Conservation (phyloP, 1,140 invertebrate species). For the Tetragnatha versicolor region DNA sequence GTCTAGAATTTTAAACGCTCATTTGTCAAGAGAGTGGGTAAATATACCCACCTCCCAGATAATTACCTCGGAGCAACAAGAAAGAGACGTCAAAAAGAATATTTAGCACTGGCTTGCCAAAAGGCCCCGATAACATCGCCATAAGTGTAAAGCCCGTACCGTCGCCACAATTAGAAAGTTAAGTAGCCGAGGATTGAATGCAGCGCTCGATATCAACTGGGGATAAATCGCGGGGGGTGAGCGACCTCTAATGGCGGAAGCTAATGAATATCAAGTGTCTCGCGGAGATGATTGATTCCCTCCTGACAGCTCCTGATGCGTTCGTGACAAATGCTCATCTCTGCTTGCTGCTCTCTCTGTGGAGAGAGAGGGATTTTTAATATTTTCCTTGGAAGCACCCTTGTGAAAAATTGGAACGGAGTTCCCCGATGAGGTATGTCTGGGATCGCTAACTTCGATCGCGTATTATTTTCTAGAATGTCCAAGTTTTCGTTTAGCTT, state of each 20-base stretch:
- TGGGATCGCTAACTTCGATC: no score
- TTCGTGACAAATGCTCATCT: conserved; percentile 6
- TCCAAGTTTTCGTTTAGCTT: no score
- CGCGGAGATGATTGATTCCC: conserved; percentile 12
- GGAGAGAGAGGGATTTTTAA: no score
- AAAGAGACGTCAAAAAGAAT: conserved; percentile 36
- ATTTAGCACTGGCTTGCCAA: conserved; percentile 43
- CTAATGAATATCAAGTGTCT: conserved; percentile 10
- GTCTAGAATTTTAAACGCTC: conserved; percentile 43
- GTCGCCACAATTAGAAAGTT: conserved; percentile 41
- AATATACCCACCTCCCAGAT: conserved; percentile 20
- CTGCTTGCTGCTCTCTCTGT: no score
- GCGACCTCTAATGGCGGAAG: conserved; percentile 33
- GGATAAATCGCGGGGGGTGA: conserved; percentile 23
- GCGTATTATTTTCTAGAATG: no score
- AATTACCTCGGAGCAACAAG: conserved; percentile 6
- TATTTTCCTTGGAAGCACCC: no score
- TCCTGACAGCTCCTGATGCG: conserved; percentile 6
- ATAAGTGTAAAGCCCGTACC: conserved; percentile 24
- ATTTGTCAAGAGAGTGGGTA: conserved; percentile 32
- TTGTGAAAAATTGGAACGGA: no score
- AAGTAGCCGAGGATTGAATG: conserved; percentile 38
- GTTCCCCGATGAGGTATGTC: no score
- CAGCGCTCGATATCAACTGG: conserved; percentile 13
- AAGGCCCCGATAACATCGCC: conserved; percentile 30